Base-by-base conservation (phyloP, 2,113 vertebrate genomes). In the Cyrtonyx montezumae region DNA sequence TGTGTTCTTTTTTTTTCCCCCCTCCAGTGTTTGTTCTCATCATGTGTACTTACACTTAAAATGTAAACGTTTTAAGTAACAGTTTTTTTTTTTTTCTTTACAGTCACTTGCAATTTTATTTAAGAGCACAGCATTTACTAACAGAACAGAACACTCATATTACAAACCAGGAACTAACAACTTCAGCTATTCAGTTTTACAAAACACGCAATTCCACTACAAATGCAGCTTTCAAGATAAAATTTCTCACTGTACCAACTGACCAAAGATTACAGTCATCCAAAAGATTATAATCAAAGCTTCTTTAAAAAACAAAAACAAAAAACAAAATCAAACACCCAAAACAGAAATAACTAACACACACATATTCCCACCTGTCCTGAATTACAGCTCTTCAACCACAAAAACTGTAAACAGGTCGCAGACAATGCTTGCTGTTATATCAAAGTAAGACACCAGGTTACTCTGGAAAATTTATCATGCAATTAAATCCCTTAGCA, bases 401-500 rank as follows among this genome's bases (percentile, higher is more conserved):
- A 81, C 2, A 8, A 66, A 86, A 81, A 79, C 26, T 30, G 19
- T 42, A 78, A 66, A 85, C 21, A 90, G 21, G 40, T 55, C 46
- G 92, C 73, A 92, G 63, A 92, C 80, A 84, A 89, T 73, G 48
- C 36, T 65, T 62, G 30, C 37, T 61, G 26, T 58, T 67, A 40
- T 0, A 67, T 18, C 37, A 8, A 86, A 90, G 36, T 23, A 42
- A 58, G 55, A 11, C 53, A 93, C 62, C 55, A 88, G 18, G 15
- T 70, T 89, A 91, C 79, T 25, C 71, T 69, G 51, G 46, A 80
- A 94, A 95, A 94, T 25, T 63, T 65, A 91, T 69, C 79, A 84
- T 73, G 63, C 42, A 95, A 93, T 84, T 76, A 81, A 90, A 91
- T 89, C 80, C 49, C 80, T 71, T 48, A 88, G 71, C 23, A 73